phyloP scores from a whole-genome alignment of 2,888 invertebrate genomes.

The Teleiodes luculella region DNA sequence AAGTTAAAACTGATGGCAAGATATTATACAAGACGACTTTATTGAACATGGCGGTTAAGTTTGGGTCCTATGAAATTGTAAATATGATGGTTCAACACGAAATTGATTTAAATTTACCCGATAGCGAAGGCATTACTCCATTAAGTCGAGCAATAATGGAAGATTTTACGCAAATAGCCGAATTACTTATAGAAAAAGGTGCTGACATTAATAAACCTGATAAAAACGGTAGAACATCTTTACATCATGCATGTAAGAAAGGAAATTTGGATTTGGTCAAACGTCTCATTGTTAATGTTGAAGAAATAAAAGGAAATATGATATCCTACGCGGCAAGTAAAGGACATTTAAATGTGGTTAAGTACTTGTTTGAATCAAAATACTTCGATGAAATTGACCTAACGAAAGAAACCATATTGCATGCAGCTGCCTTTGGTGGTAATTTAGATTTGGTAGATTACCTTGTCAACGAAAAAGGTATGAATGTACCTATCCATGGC shows the following conservation, averaged over 20 bases:
- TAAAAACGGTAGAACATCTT: background rate
- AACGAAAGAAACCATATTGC: background rate
- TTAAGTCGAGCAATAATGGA: background rate
- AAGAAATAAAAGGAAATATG: background rate
- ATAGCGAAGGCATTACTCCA: background rate
- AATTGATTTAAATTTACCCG: background rate
- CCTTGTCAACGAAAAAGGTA: background rate
- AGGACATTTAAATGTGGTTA: background rate
- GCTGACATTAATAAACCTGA: background rate
- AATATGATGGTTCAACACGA: background rate
- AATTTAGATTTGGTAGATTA: slow-evolving; percentile 1
- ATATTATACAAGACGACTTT: too few relatives aligned
- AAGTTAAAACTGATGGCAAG: background rate
- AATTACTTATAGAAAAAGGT: background rate
- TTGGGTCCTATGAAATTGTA: background rate
- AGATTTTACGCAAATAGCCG: background rate
- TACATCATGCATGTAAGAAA: background rate
- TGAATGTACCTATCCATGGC: background rate
- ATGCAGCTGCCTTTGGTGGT: background rate
- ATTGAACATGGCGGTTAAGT: background rate
- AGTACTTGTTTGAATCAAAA: slow-evolving; percentile 8
- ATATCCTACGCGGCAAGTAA: background rate
- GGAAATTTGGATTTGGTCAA: slow-evolving; percentile 3
- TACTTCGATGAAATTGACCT: background rate
- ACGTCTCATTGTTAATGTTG: background rate